Conservation (phyloP, 2,797 vertebrate genomes). For the Rousettus madagascariensis region DNA sequence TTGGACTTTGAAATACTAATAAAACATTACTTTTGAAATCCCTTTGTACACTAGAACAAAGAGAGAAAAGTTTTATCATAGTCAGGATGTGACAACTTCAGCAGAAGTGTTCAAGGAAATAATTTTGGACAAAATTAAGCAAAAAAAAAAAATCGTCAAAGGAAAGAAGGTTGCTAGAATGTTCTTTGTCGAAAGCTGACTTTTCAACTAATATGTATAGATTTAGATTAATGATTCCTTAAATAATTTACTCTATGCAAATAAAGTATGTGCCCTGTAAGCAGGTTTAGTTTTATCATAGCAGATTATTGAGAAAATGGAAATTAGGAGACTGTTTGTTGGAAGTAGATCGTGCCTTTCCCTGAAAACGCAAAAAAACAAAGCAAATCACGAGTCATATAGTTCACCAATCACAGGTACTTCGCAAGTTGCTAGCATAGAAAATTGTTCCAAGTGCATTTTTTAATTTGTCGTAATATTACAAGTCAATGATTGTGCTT, state of each 20-base stretch:
- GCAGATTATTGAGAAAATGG: constrained; percentile 68
- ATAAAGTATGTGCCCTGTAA: constrained; percentile 79
- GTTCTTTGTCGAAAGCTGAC: constrained; percentile 71
- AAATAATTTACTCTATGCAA: constrained; percentile 78
- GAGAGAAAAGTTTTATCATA: constrained; percentile 78
- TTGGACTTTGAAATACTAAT: constrained; percentile 82
- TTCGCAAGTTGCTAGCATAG: constrained; percentile 66
- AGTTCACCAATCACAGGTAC: constrained; percentile 56
- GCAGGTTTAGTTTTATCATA: constrained; percentile 74
- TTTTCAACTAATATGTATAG: constrained; percentile 77
- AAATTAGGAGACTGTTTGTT: constrained; percentile 75
- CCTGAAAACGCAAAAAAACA: not conserved
- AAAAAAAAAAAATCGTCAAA: not conserved
- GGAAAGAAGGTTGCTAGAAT: constrained; percentile 70
- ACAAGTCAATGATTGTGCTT: not conserved
- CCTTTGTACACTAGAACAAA: constrained; percentile 80
- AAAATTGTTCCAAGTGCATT: constrained; percentile 40
- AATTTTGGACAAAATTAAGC: constrained; percentile 68
- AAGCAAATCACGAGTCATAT: not conserved
- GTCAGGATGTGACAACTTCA: constrained; percentile 81
- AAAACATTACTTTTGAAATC: constrained; percentile 81
- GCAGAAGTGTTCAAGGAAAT: constrained; percentile 74
- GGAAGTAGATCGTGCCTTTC: constrained; percentile 55
- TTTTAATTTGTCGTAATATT: constrained; percentile 42
- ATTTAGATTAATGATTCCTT: constrained; percentile 78